A percentile compares a stretch with the other conserved stretches of the same genome.
Conservation (phyloP, 1,140 invertebrate genomes). For the Trissolcus basalis region DNA sequence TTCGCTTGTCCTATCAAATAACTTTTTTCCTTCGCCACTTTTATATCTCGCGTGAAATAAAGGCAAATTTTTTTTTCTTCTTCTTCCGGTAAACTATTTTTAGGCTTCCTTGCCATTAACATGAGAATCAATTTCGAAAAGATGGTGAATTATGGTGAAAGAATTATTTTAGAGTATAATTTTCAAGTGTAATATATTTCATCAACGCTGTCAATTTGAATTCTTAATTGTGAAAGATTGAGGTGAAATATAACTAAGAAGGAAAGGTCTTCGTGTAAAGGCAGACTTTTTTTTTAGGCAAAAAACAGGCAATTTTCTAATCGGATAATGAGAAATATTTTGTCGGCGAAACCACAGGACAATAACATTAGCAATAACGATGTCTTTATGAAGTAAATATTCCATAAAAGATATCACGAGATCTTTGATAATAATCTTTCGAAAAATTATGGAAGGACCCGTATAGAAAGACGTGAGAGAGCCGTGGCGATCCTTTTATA, state of each 20-base stretch:
- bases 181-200: too few relatives aligned
- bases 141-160: too few relatives aligned
- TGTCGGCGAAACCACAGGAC: constrained; percentile 13
- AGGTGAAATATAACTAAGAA: too few relatives aligned
- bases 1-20: constrained; percentile 66
- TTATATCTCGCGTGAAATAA: constrained; percentile 13
- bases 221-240: too few relatives aligned
- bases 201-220: too few relatives aligned
- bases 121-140: too few relatives aligned
- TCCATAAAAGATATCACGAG: constrained; percentile 49
- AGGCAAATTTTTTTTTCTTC: constrained; percentile 50
- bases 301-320: constrained; percentile 24
- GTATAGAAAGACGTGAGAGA: constrained; percentile 47
- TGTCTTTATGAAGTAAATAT: constrained; percentile 57
- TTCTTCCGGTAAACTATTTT: too few relatives aligned
- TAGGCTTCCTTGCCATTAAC: too few relatives aligned
- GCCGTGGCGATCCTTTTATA: constrained; percentile 57
- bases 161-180: too few relatives aligned
- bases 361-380: constrained; percentile 54
- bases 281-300: neutral
- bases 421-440: constrained; percentile 58
- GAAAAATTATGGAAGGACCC: constrained; percentile 57
- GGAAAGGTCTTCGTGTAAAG: neutral
- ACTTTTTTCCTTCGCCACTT: constrained; percentile 54
- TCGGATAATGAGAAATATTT: constrained; percentile 38